phyloP scores from a whole-genome alignment of 2,888 invertebrate species.

The Meta bourneti region DNA sequence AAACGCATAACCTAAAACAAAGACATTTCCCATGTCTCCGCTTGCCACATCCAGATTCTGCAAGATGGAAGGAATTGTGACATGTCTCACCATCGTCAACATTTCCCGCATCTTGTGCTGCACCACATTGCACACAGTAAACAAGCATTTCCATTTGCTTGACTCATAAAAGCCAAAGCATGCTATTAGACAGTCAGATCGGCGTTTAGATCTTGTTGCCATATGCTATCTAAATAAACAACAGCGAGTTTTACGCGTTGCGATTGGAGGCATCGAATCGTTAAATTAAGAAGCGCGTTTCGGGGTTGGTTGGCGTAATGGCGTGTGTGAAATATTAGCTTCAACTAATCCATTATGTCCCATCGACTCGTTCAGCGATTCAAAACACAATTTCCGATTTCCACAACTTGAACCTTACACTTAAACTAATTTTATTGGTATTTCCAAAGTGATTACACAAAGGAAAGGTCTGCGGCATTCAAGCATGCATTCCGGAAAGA shows the following conservation, averaged over 20 bases:
- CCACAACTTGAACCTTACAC: too few relatives aligned
- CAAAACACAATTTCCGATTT: not conserved
- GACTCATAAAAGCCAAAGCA: conserved; percentile 49
- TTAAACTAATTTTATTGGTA: too few relatives aligned
- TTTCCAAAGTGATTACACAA: too few relatives aligned
- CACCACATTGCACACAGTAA: conserved; percentile 50
- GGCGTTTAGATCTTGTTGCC: conserved; percentile 29
- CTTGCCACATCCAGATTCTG: not conserved
- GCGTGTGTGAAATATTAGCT: not conserved
- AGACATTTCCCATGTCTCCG: not conserved
- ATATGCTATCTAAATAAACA: conserved; percentile 50
- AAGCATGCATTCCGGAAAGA: too few relatives aligned
- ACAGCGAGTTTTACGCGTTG: not conserved
- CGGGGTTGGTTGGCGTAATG: not conserved
- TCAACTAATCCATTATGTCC: not conserved
- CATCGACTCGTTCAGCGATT: too few relatives aligned
- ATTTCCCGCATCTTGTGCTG: not conserved
- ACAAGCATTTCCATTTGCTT: conserved; percentile 60
- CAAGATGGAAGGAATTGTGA: not conserved
- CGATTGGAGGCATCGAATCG: not conserved
- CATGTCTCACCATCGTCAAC: not conserved
- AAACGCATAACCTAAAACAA: too few relatives aligned
- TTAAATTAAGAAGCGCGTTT: not conserved
- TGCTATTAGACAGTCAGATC: conserved; percentile 23
- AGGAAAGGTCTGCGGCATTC: too few relatives aligned